phyloP scores from a whole-genome alignment of 1,140 invertebrate species.

The Episyrphus balteatus region DNA sequence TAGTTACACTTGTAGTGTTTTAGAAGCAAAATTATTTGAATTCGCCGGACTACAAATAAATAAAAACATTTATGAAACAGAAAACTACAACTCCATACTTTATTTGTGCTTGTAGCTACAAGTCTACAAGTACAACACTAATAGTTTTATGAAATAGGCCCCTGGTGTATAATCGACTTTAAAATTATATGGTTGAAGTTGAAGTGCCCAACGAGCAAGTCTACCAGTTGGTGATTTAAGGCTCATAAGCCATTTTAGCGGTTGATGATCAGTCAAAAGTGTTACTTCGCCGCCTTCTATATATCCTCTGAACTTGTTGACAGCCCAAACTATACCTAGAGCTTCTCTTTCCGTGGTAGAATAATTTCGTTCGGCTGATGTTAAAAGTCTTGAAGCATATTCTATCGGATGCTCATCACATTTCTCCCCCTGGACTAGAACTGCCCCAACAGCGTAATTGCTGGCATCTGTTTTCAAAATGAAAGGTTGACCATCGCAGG shows the following conservation, averaged over 20 bases:
- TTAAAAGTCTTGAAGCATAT: constrained; percentile 15
- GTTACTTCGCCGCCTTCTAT: constrained; percentile 31
- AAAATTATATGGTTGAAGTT: constrained; percentile 35
- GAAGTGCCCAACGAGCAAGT: constrained; percentile 38
- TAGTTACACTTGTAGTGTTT: too few relatives aligned
- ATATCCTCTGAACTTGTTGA: constrained; percentile 36
- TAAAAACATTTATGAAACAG: too few relatives aligned
- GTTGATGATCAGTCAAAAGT: too few relatives aligned
- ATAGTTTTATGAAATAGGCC: too few relatives aligned
- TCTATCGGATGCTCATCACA: constrained; percentile 2
- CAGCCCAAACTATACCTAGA: constrained; percentile 35
- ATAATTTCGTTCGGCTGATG: constrained; percentile 32
- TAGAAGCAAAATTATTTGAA: too few relatives aligned
- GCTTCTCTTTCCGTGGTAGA: constrained; percentile 31
- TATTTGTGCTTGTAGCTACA: too few relatives aligned
- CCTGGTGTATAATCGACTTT: constrained; percentile 2
- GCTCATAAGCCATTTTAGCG: too few relatives aligned
- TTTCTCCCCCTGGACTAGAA: constrained; percentile 4
- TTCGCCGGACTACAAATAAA: too few relatives aligned
- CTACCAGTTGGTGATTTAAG: constrained; percentile 27
- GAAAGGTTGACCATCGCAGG: too few relatives aligned
- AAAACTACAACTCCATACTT: too few relatives aligned
- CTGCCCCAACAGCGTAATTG: not conserved
- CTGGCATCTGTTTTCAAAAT: constrained; percentile 5
- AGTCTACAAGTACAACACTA: too few relatives aligned